A percentile compares a stretch with the other conserved stretches of the same genome.
Evolutionary conservation across 2,888 invertebrate species (phyloP).

Genomic region (Lasius fuliginosus): DNA sequence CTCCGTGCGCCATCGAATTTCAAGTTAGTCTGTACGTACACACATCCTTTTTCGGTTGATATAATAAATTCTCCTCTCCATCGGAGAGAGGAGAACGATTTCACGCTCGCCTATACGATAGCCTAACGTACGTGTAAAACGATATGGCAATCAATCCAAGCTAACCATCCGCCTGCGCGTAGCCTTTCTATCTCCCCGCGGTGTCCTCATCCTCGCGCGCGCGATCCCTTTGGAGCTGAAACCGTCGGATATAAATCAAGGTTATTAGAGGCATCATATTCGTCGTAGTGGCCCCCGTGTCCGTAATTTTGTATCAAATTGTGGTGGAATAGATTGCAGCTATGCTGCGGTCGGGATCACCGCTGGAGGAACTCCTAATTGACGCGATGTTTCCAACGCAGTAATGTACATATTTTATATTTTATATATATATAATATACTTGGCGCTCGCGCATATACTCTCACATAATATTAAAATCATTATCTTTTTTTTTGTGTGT

Average conservation of each 20-base stretch:
- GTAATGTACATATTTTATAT: slow-evolving; percentile 13
- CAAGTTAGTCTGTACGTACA: not conserved
- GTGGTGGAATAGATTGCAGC: slow-evolving; percentile 81
- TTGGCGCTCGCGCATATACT: not conserved
- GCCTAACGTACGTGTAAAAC: slow-evolving; percentile 80
- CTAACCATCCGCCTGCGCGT: slow-evolving; percentile 82
- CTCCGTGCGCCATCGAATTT: not conserved
- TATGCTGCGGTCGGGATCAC: slow-evolving; percentile 45
- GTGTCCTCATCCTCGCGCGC: slow-evolving; percentile 61
- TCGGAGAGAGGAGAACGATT: slow-evolving; percentile 67
- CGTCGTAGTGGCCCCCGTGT: slow-evolving; percentile 79
- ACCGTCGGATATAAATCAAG: slow-evolving; percentile 84
- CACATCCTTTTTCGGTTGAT: slow-evolving; percentile 12
- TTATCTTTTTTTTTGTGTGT: not conserved
- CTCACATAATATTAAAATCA: slow-evolving; percentile 16
- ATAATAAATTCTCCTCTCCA: slow-evolving; percentile 67
- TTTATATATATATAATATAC: not conserved
- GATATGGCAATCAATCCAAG: slow-evolving; percentile 85
- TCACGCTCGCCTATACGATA: slow-evolving; percentile 72
- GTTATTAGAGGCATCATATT: slow-evolving; percentile 86
- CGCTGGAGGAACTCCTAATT: slow-evolving; percentile 37
- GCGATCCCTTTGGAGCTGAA: slow-evolving; percentile 78
- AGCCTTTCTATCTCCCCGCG: slow-evolving; percentile 72
- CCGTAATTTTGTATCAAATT: slow-evolving; percentile 85
- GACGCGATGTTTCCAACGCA: slow-evolving; percentile 29